Base-by-base conservation (phyloP, 2,797 vertebrate genomes). In the Streptopelia turtur region DNA sequence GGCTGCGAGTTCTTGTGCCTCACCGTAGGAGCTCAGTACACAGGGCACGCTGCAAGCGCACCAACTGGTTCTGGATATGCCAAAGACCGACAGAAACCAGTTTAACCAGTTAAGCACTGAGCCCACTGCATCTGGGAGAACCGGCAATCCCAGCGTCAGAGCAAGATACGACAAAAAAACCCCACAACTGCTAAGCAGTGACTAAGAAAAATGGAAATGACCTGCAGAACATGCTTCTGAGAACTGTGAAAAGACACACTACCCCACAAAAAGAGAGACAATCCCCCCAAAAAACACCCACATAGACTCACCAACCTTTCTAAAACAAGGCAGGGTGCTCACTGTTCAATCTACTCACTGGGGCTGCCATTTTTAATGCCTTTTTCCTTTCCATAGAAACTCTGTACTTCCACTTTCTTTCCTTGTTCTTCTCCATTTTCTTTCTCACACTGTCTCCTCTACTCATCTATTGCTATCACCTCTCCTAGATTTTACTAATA, bases 401-500 rank as follows among this genome's bases (percentile, higher is more conserved):
- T 88, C 39, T 53, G 9, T 12, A 39, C 50, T 53, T 41, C 50
- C 13, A 55, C 28, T 88, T 72, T 9, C 47, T 21, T n/a, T 11
- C 14, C n/a, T 83, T 16, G 6, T 41, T 70, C 8, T 57, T 50
- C 56, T 74, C n/a, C 27, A 9, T 43, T 70, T 77, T 76, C 63
- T 82, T 47, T 25, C 33, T 91, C 33, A 31, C 13, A 35, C 49
- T 3, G 33, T 35, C 71, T 89, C 21, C 22, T 89, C 47, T 35
- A 35, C 41, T 56, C 15, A 57, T 23, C 56, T 87, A 21, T 3
- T 66, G 33, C 70, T 49, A 75, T 33, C 43, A 72, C 21, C 55
- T 90, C 52, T 39, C 35, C 43, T 50, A 60, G 28, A 87, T 95
- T 79, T 93, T 74, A 70, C 66, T 63, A 63, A 79, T 27, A 84